Base-by-base conservation (phyloP, 2,113 vertebrate genomes). In the Lepidothrix coronata region DNA sequence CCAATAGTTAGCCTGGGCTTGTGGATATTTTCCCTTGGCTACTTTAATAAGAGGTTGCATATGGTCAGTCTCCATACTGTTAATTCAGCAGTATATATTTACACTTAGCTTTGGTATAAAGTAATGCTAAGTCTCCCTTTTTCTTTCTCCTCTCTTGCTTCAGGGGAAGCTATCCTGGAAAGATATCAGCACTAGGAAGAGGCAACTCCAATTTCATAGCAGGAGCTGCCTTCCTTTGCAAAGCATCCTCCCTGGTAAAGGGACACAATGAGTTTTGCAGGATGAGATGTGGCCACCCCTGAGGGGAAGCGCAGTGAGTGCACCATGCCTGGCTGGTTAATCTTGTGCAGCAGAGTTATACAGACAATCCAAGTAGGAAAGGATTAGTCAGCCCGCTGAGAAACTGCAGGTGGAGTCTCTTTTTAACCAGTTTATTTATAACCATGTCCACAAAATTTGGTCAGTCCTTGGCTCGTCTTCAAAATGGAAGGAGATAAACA, bases 391-490 rank as follows among this genome's bases (percentile, higher is more conserved):
- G 83, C 59, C 85, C 52, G n/a, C 85, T 84, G 90, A 73, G 75
- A 91, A 90, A 68, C 59, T 88, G 88, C 94, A 96, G 93, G 88
- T 95, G 75, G 59, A 91, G 65, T 68, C 91, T 84, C 85, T 94
- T 92, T 89, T 78, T 72, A 92, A 86, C 65, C 55, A 16, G 48
- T 80, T 85, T 89, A 20, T 94, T 97, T 93, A 76, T 71, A 93
- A 52, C 30, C 19, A 3, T 8, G 43, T 74, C 76, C 52, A 67
- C 31, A 55, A n/a, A 80, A 90, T 71, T 33, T 73, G 54, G 35
- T 91, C 71, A 55, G 66, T 94, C 65, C 23, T 94, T 91, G 90
- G 65, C 90, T 86, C 1, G 1, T 57, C 62, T 96, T 84, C 81
- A 78, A 61, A 91, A 91, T 72, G 49, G 48, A 94, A 82, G 57